Conservation (phyloP, 2,888 invertebrate genomes). For the Acanthosepion lycidas region DNA sequence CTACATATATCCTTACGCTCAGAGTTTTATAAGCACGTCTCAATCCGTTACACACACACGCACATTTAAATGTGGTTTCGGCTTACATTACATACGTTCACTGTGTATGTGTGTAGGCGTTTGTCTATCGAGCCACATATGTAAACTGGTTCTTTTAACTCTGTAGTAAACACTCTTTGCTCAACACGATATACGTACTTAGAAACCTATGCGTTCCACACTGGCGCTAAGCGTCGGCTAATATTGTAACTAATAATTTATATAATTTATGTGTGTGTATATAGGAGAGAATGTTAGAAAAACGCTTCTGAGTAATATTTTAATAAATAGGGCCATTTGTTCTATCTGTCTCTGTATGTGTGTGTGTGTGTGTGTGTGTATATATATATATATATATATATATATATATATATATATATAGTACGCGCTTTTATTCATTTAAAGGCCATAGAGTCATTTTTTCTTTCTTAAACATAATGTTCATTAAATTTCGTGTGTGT, state of each 20-base stretch:
- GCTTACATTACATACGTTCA: not conserved
- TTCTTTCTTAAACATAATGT: not conserved
- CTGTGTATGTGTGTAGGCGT: constrained; percentile 9
- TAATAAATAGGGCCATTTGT: not conserved
- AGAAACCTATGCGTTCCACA: not conserved
- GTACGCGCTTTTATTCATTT: not conserved
- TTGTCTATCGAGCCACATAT: not conserved
- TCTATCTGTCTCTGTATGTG: not conserved
- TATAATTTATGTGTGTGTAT: not conserved
- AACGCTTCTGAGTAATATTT: not conserved
- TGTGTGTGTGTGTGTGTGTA: not conserved
- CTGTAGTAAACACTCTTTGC: not conserved
- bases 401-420: not conserved
- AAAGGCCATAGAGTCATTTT: not conserved
- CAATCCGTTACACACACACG: not conserved
- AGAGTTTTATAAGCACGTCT: constrained; percentile 10
- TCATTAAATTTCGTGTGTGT: not conserved
- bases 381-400: not conserved
- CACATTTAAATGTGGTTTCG: not conserved
- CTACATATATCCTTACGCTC: not conserved
- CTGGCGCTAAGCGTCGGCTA: not conserved
- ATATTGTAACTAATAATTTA: not conserved
- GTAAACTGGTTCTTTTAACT: not conserved
- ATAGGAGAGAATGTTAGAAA: not conserved
- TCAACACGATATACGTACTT: not conserved